Percentiles rank a stretch among this genome's conserved stretches.
Conservation (phyloP, 2,797 vertebrate genomes). For the Acrossocheilus wenchowensis region DNA sequence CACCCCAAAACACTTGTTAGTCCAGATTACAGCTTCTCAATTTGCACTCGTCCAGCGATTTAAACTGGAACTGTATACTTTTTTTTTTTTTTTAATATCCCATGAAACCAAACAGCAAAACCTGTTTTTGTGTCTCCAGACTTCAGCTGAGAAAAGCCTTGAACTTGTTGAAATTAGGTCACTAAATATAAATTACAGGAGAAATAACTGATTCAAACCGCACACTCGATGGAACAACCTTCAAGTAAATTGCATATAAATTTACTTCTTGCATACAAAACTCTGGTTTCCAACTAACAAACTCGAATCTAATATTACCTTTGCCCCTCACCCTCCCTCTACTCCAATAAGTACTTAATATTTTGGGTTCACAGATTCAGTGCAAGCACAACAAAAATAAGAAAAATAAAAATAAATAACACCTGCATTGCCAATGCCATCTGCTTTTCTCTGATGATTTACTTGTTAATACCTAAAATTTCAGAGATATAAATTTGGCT, state of each 20-base stretch:
- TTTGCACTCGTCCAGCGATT: neutral
- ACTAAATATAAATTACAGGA: conserved; percentile 4
- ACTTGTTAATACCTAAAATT: conserved; percentile 13
- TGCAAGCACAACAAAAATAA: conserved; percentile 39
- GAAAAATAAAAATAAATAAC: conserved; percentile 32
- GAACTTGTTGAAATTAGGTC: conserved; percentile 29
- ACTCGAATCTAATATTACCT: neutral
- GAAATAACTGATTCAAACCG: neutral
- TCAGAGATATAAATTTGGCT: conserved; percentile 46
- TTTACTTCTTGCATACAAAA: conserved; percentile 14
- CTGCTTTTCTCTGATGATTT: neutral
- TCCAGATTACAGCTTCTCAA: neutral
- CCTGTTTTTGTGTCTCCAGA: neutral
- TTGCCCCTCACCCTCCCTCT: neutral
- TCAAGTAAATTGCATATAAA: conserved; percentile 18
- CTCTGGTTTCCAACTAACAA: neutral
- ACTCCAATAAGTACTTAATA: conserved; percentile 44
- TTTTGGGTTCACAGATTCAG: conserved; percentile 41
- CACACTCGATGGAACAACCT: neutral
- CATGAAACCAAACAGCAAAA: conserved; percentile 38
- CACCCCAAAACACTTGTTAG: conserved; percentile 10
- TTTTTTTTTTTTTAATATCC: conserved; percentile 10
- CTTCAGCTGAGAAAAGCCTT: conserved; percentile 28
- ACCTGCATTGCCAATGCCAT: conserved; percentile 40
- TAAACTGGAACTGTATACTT: neutral